Conservation (phyloP, 2,113 vertebrate species). For the Festucalex cinctus region DNA sequence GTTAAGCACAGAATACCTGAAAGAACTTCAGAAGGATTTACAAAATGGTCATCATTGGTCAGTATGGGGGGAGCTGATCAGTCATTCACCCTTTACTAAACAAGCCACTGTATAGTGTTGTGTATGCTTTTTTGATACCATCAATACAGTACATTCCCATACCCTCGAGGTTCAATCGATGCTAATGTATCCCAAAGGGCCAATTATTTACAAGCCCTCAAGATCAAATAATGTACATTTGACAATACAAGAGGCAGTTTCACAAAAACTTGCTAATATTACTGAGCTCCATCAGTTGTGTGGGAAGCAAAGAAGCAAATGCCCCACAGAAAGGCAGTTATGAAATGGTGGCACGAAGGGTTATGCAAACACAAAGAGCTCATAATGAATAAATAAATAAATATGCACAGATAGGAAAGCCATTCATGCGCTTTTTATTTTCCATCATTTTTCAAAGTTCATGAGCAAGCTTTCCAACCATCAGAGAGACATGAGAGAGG, state of each 20-base stretch:
- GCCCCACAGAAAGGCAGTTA: constrained; percentile 41
- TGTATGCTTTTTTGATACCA: not conserved
- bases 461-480: not conserved
- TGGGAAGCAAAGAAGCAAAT: constrained; percentile 39
- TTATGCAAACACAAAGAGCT: constrained; percentile 52
- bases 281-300: constrained; percentile 37
- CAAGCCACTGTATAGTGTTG: not conserved
- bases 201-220: not conserved
- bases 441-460: not conserved
- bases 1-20: too few species aligned
- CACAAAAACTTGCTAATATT: not conserved
- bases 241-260: not conserved
- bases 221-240: not conserved
- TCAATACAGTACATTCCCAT: not conserved
- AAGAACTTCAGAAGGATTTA: too few species aligned
- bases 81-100: too few species aligned
- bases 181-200: not conserved
- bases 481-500: too few species aligned
- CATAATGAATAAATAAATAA: not conserved
- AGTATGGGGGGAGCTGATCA: too few species aligned
- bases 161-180: not conserved
- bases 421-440: not conserved
- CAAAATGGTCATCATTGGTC: too few species aligned
- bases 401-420: not conserved
- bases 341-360: constrained; percentile 51